Conservation (phyloP, 2,888 invertebrate genomes). For the Aporophyla lueneburgensis region DNA sequence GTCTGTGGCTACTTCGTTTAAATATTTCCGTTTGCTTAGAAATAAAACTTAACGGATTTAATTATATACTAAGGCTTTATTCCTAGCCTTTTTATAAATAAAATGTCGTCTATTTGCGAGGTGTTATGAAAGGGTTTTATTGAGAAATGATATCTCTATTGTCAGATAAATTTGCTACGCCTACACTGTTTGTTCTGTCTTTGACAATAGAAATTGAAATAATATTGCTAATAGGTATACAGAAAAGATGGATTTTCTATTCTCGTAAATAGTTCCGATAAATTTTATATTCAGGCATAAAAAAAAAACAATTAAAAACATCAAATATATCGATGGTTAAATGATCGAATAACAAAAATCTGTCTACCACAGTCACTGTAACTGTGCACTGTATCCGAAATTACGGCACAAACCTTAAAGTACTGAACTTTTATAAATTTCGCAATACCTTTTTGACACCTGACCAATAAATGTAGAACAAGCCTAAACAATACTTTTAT, state of each 20-base stretch:
- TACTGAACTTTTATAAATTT: not conserved
- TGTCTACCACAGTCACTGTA: not conserved
- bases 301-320: no score
- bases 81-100: not conserved
- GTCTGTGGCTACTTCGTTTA: conserved; percentile 22
- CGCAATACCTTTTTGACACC: not conserved
- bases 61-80: not conserved
- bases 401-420: no score
- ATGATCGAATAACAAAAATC: no score
- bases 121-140: not conserved
- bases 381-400: no score
- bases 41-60: not conserved
- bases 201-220: not conserved
- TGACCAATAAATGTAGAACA: not conserved
- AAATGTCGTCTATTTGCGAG: not conserved
- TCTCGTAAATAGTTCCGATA: not conserved
- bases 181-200: no score
- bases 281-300: not conserved
- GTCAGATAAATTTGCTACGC: not conserved
- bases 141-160: not conserved
- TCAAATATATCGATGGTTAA: not conserved
- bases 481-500: conserved; percentile 28
- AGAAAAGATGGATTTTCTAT: no score
- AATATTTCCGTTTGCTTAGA: conserved; percentile 20
- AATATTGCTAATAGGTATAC: not conserved